Percentiles rank a stretch among this genome's conserved stretches.
Conservation (phyloP, 2,888 invertebrate genomes). For the Osedax frankpressi region DNA sequence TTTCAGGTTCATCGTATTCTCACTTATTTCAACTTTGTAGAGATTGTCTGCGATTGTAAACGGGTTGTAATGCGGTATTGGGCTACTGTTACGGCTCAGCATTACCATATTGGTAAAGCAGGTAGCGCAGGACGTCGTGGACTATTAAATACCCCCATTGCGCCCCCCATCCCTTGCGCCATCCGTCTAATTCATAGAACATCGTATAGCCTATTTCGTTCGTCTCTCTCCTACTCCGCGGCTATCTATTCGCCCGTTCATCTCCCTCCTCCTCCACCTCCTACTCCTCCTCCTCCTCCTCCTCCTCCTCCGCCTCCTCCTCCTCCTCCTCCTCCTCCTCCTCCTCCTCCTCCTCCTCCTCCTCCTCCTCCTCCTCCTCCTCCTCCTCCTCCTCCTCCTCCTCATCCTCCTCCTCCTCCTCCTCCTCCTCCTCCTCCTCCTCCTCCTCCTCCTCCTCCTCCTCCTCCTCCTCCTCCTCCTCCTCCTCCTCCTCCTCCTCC, state of each 20-base stretch:
- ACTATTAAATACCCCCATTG: no score
- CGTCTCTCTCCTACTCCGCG: no score
- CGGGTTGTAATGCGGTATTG: no score
- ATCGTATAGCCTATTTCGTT: no score
- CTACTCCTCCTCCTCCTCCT: background rate
- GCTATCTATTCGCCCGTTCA: no score
- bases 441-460: conserved; percentile 7
- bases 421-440: conserved; percentile 9
- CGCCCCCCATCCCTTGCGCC: no score
- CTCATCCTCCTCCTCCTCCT: conserved; percentile 8
- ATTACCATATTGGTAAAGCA: no score
- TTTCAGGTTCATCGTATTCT: background rate
- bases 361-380: conserved; percentile 1
- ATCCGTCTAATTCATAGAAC: no score
- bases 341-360: conserved; percentile 8
- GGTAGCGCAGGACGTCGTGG: no score
- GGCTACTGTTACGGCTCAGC: no score
- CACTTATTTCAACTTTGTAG: background rate
- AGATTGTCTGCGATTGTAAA: no score
- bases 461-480: conserved; percentile 9
- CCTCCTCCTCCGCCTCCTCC: conserved; percentile 5
- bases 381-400: conserved; percentile 6
- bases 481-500: conserved; percentile 6
- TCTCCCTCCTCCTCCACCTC: conserved; percentile 6
- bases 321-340: conserved; percentile 9